Percentiles rank a stretch among this genome's conserved stretches.
phyloP scores from a whole-genome alignment of 2,113 vertebrate genomes.

The Gorsachius goisagi region DNA sequence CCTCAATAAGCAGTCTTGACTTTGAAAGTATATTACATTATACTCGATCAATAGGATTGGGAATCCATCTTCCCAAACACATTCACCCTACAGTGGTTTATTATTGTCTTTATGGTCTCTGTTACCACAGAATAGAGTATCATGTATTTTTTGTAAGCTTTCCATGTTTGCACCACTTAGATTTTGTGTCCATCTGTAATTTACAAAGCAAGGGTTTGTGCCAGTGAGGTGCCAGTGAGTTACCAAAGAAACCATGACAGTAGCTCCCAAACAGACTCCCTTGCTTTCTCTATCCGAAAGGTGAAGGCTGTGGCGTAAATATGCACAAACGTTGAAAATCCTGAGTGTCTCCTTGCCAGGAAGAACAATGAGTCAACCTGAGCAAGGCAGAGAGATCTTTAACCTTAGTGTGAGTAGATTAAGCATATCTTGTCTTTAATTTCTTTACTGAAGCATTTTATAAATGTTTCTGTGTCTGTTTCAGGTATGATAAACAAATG shows the following conservation, averaged over 20 bases:
- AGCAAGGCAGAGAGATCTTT: neutral
- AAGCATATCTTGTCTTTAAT: neutral
- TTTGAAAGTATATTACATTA: neutral
- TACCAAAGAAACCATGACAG: neutral
- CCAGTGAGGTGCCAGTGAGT: neutral
- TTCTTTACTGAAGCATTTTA: neutral
- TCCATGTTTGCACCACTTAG: neutral
- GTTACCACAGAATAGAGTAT: neutral
- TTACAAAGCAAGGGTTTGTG: neutral
- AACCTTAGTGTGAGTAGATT: neutral
- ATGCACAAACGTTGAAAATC: neutral
- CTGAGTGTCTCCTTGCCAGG: neutral
- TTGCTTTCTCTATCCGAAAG: neutral
- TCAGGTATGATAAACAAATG: rapidly evolving
- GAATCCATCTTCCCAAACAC: neutral
- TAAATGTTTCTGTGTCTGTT: neutral
- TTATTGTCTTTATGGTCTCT: neutral
- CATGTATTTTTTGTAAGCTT: neutral
- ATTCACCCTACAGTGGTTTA: neutral
- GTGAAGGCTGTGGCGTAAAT: neutral
- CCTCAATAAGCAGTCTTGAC: neutral
- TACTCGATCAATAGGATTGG: neutral
- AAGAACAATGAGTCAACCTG: neutral
- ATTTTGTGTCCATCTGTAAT: neutral
- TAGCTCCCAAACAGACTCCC: neutral